Evolutionary conservation across 2,113 vertebrate species (phyloP), one percentile per base, ranked within the genome.

Genomic region (Oreochromis tanganicae): DNA sequence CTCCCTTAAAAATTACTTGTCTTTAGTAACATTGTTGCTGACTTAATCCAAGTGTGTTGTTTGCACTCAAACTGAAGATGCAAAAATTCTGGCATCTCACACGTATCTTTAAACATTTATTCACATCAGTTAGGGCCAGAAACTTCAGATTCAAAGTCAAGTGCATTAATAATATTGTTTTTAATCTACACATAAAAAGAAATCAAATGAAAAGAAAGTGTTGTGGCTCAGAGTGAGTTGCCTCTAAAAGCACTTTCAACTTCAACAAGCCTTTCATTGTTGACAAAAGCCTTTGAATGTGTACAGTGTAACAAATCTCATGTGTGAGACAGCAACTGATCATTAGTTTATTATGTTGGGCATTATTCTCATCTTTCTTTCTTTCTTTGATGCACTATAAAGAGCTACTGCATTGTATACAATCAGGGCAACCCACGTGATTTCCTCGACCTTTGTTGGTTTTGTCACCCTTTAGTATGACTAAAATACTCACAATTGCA

Each of bases 1-100:
- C 16, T 46, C 38, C 38, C 11, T 41, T 21, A 71, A 21, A 5
- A 3, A 43, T 0, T 24, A 19, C 19, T 24, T 4, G 11, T 41
- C 36, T 41, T 24, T 24, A 71, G 38, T 21, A 43, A 71, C 38
- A 5, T 5, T 16, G 5, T 24, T 43, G 66, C 7, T 8, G 36
- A 13, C 16, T n/a, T 32, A 50, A 50, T 50, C 16, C 0, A 50
- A 48, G 71, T 29, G 16, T 75, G 21, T 0, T 27, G 71, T 75
- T 48, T 75, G 24, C 9, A 11, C 43, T 4, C 43, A 75, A 48
- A 48, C 24, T 50, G 24, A 32, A 50, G 43, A 50, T 48, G 41
- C 43, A 17, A 17, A 48, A 29, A 75, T 48, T 19, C 2, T 7
- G 24, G 5, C 41, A 27, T 73, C 68, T 27, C 5, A 48, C 3